Evolutionary conservation across 2,888 invertebrate genomes (phyloP).

Genomic region (Odontothrips loti): DNA sequence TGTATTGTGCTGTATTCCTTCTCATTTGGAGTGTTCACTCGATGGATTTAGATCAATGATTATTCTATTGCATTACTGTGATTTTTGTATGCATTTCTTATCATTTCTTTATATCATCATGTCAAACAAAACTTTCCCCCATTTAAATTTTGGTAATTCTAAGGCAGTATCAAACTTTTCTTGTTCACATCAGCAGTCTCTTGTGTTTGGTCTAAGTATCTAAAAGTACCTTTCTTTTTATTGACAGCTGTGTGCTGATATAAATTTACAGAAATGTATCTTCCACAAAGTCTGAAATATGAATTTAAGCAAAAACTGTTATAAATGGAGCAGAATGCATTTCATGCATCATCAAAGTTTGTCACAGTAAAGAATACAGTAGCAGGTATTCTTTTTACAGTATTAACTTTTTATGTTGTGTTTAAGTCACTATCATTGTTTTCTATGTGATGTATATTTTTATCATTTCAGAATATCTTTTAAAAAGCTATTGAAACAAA

Average conservation of each 20-base stretch:
- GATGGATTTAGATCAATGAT: neutral
- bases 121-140: neutral
- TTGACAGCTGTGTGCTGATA: neutral
- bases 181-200: neutral
- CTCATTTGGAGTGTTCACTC: neutral
- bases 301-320: too few species aligned
- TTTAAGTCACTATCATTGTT: constrained; percentile 13
- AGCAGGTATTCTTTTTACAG: neutral
- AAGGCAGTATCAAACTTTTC: neutral
- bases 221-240: neutral
- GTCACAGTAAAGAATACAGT: neutral
- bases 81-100: too few species aligned
- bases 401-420: constrained; percentile 12
- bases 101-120: neutral
- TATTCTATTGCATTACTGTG: neutral
- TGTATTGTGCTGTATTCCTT: neutral
- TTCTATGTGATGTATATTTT: constrained; percentile 18
- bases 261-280: neutral
- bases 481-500: neutral
- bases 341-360: neutral
- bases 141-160: neutral
- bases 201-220: neutral
- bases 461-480: neutral
- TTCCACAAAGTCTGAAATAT: too few species aligned
- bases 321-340: neutral